A percentile compares a stretch with the other conserved stretches of the same genome.
These are phyloP conservation scores for Petroica traversi DNA, from an alignment of 2,113 vertebrate genomes.

Conservation along the genomic window DNA sequence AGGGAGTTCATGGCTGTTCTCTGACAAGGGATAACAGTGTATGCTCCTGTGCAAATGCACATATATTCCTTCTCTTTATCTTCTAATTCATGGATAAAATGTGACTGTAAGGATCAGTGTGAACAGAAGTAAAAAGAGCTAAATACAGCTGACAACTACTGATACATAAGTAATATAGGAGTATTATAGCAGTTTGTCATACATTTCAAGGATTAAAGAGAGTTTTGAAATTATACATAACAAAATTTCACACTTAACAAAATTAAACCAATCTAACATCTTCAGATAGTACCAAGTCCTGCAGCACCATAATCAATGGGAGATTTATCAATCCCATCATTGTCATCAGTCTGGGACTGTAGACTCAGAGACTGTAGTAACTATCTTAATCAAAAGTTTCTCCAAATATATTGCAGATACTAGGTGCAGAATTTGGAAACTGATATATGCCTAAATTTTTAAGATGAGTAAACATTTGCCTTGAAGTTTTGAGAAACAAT, in stretches of 20 bases:
- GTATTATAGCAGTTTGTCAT: not conserved
- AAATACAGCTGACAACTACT: not conserved
- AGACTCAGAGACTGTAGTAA: not conserved
- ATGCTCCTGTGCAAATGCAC: not conserved
- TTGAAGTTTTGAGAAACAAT: not conserved
- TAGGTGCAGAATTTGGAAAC: not conserved
- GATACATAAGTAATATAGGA: not conserved
- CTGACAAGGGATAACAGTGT: not conserved
- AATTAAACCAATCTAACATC: not conserved
- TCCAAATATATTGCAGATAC: not conserved
- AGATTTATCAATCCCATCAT: not conserved
- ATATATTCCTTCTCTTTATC: not conserved
- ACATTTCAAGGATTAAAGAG: not conserved
- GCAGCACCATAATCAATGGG: not conserved
- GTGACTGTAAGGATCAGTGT: not conserved
- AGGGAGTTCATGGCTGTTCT: not conserved
- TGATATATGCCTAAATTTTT: accelerated
- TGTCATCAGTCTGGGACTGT: not conserved
- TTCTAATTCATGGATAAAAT: not conserved
- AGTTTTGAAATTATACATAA: not conserved
- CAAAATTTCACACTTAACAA: not conserved
- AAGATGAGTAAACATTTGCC: not conserved
- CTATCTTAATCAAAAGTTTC: not conserved
- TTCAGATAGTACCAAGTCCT: not conserved
- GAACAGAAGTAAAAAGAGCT: not conserved